Evolutionary conservation across 2,797 vertebrate genomes (phyloP), one percentile per base, ranked within the genome.

Genomic region (Carduelis carduelis): DNA sequence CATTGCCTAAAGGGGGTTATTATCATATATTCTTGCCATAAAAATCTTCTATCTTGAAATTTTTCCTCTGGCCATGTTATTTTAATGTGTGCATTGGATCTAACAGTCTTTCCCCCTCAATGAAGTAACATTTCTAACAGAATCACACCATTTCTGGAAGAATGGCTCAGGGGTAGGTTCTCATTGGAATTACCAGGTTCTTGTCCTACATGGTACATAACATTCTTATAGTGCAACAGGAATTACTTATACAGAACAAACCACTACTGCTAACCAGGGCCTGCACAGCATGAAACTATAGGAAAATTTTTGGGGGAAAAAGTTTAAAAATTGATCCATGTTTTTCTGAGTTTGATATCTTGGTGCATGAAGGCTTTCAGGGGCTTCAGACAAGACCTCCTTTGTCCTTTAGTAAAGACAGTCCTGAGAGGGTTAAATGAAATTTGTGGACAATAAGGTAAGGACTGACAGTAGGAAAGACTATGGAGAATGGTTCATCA

Each of bases 361-460:
- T 46, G 11, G 47, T 84, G 82, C 4, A 13, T 92, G 82, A 94
- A 93, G 49, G 81, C 74, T 35, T 32, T 96, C 89, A 80, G 49
- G 23, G 34, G 95, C 70, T 97, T 96, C 68, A 69, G 70, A 79
- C 61, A 97, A 30, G 39, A 87, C 52, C 15, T 78, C 21, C 65
- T 96, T 97, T 96, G 70, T 87, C 89, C 94, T 96, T 96, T 91
- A 92, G 57, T 87, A 95, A 96, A 95, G 78, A 93, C 85, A 94
- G 92, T 90, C 82, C 46, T 96, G 97, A 95, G 82, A 94, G 81
- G 74, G 94, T 97, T 97, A 97, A 96, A 97, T 92, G 21, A 97
- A 97, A 97, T 95, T 93, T 88, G 93, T 91, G 91, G 70, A 92
- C 85, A 96, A 76, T 94, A 96, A 95, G 55, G 80, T 90, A 92